Base-by-base conservation (phyloP, 2,113 vertebrate genomes). In the Sialia sialis region DNA sequence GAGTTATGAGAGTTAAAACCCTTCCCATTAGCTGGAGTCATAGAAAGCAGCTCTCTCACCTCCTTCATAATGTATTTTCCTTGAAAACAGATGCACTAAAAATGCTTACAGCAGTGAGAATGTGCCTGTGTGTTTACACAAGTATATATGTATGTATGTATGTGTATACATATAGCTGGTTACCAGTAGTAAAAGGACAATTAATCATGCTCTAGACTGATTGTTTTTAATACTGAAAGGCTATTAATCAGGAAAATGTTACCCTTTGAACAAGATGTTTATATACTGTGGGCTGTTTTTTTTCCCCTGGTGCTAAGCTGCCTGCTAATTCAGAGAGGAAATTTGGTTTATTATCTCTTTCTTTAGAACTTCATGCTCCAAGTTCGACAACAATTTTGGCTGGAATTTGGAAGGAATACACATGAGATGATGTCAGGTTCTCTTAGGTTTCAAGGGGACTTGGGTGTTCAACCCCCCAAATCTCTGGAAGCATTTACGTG, bases 201-300 rank as follows among this genome's bases (percentile, higher is more conserved):
- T 96, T 94, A 95, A 89, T 83, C 87, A 95, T 0, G 0, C 30
- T 88, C 46, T 62, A 58, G 51, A 70, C 55, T 78, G 82, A 93
- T 59, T 89, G 79, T 55, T 96, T 94, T 95, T 89, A 78, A 86
- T 91, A 67, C 75, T 72, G 75, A 90, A 94, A 86, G 48, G 55
- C 89, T 90, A 91, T 95, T 96, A 88, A 95, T 93, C 93, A 95
- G 84, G 52, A 80, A 90, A 95, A 85, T 36, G 43, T 80, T 95
- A 51, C 59, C 32, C 43, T 87, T 95, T 87, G 90, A 96, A 86
- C 67, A 91, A 95, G 64, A 68, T 78, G 79, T 83, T 96, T 96
- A 74, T 94, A 91, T 4, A 77, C 55, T 66, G 49, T 23, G 80
- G 63, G 41, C 62, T 94, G 54, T 0, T 41, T 68, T 83, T 81